Evolutionary conservation across 2,888 invertebrate species (phyloP), one percentile per base, ranked within the genome.

Genomic region (Luperina nickerlii): DNA sequence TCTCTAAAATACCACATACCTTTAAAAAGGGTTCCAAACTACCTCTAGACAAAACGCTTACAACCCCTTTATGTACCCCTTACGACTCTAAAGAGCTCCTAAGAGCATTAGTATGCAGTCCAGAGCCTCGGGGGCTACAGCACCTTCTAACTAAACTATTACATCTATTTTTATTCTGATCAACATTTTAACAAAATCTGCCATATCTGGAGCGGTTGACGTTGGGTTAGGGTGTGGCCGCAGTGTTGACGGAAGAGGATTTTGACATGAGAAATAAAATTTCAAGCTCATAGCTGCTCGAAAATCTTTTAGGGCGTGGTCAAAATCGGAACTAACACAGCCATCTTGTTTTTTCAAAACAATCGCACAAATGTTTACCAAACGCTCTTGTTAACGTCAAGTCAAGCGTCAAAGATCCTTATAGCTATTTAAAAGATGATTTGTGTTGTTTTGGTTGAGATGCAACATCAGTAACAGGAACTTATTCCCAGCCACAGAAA

Each of bases 151-250:
- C 88, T 89, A 85, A 89, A 88, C 90, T 89, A 88, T 89, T 86
- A 88, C 90, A 84, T 82, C 84, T 82, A 82, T 90, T 90, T 87
- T 83, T 82, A 77, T 83, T 80, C 75, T 87, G 89, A 90, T 89
- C 87, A 89, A 89, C 89, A 83, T 83, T 89, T 88, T 90, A 86
- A 87, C 84, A 84, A 90, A 89, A 89, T 88, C 89, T 83, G 72
- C 84, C 83, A 90, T 90, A 88, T 84, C 82, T 88, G 86, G 62
- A 74, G 78, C 81, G 86, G 86, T 89, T 88, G 88, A 72, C 85
- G 77, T 82, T 57, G 63, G 27, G 32, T 68, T 42, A 63, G 66
- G 86, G 66, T 86, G 69, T 0, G 82, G 78, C 63, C 0, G 0
- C 51, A 79, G 51, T 78, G 70, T 2, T 0, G 38, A 60, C 38